Base-by-base conservation (phyloP, 2,113 vertebrate species). In the Pseudorectes ferrugineus region DNA sequence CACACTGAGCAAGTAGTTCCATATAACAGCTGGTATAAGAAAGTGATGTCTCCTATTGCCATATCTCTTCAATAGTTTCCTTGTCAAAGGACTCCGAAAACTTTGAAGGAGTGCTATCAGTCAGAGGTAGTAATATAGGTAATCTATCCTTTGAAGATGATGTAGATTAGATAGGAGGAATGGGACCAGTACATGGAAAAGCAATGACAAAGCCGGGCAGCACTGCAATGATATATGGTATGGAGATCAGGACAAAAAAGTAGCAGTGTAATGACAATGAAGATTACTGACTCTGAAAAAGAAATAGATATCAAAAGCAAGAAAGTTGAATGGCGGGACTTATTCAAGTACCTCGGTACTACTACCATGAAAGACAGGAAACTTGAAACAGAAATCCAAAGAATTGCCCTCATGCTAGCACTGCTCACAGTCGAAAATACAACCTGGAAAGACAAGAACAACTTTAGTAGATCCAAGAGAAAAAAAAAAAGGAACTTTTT, bases 301-400 rank as follows among this genome's bases (percentile, higher is more conserved):
- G 92, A 88, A 94, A 94, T 36, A 80, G 42, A 89, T 72, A 88
- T 97, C 94, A 97, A 97, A 97, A 95, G 96, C 42, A 94, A 88
- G 65, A 46, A 95, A 86, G 67, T 43, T 88, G 91, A 95, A 96
- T 83, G 38, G 38, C 14, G 26, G 28, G 40, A 81, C 80, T 95
- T 89, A 95, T 97, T 95, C 89, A 89, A 93, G 83, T 91, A 68
- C 72, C 76, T 88, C 29, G 11, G 80, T 84, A 87, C 68, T 95
- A 95, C 86, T 93, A 43, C 83, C 65, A 93, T 95, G 77, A 97
- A 95, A 96, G 94, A 84, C 8, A 0, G 57, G 48, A 91, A 94
- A 86, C 28, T 88, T 93, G 76, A 96, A 96, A 89, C 63, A 91
- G 92, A 95, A 92, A 95, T 81, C 68, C 40, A 63, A 86, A 93